Evolutionary conservation across 2,113 vertebrate species (phyloP).

Genomic region (Erpornis zantholeuca): DNA sequence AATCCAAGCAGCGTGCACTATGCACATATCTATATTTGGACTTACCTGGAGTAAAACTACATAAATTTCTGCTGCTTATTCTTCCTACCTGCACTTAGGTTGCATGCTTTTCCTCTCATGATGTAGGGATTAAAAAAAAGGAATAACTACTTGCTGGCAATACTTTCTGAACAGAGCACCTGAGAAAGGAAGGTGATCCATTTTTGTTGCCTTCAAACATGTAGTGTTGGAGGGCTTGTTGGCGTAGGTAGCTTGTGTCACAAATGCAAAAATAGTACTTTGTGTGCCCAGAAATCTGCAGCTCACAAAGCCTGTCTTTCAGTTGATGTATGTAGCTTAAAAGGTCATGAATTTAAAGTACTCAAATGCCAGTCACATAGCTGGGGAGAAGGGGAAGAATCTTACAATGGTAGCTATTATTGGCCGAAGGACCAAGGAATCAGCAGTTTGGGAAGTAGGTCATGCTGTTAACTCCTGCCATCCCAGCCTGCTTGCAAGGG

Average conservation of each 20-base stretch:
- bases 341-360: conserved; percentile 50
- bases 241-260: not conserved
- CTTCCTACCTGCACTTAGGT: not conserved
- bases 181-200: not conserved
- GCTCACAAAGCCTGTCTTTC: conserved; percentile 44
- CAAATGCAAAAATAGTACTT: not conserved
- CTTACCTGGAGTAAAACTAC: not conserved
- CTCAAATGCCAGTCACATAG: conserved; percentile 28
- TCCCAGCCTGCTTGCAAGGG: not conserved
- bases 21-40: not conserved
- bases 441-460: conserved; percentile 37
- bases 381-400: not conserved
- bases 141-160: not conserved
- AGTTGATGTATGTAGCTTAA: conserved; percentile 33
- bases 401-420: conserved; percentile 27
- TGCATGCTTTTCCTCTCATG: not conserved
- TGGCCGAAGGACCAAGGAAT: conserved; percentile 27
- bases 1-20: not conserved
- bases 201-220: not conserved
- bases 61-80: not conserved
- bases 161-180: not conserved
- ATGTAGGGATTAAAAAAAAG: not conserved
- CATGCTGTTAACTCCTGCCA: conserved; percentile 39
- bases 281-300: not conserved
- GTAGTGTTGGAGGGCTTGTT: not conserved